Percentiles rank a stretch among this genome's conserved stretches.
These are phyloP conservation scores for Barypeithes pellucidus DNA, from an alignment of 2,888 invertebrate species.

Conservation along the genomic window DNA sequence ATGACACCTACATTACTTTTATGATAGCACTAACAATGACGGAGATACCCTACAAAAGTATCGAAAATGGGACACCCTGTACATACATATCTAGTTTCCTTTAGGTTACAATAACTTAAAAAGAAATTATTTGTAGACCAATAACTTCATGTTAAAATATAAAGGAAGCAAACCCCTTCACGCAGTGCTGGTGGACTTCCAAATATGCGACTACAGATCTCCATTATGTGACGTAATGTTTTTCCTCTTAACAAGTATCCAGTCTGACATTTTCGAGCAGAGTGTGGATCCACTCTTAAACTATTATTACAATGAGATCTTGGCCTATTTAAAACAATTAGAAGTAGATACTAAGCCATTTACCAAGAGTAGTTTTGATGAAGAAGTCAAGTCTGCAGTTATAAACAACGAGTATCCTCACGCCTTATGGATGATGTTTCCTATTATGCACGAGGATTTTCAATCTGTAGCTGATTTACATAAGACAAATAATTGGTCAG, in stretches of 20 bases:
- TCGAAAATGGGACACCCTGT: too few species aligned
- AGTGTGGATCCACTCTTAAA: slow-evolving; percentile 39
- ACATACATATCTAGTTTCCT: too few species aligned
- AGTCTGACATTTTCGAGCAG: slow-evolving; percentile 14
- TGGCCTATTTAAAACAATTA: slow-evolving; percentile 29
- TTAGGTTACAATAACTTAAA: too few species aligned
- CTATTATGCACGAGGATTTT: slow-evolving; percentile 39
- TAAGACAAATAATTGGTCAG: not conserved
- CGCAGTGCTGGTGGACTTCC: slow-evolving; percentile 74
- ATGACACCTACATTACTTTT: too few species aligned
- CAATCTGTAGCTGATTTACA: slow-evolving; percentile 27
- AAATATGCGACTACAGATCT: slow-evolving; percentile 72
- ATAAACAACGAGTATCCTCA: slow-evolving; percentile 43
- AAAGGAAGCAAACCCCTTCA: slow-evolving; percentile 61
- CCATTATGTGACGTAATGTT: slow-evolving; percentile 59
- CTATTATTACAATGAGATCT: slow-evolving; percentile 41
- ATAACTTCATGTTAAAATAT: slow-evolving; percentile 74
- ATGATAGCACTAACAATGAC: too few species aligned
- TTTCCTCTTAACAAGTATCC: slow-evolving; percentile 44
- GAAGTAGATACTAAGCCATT: slow-evolving; percentile 25
- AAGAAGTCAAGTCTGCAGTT: slow-evolving; percentile 37
- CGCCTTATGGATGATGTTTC: slow-evolving; percentile 43
- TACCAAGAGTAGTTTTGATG: slow-evolving; percentile 34
- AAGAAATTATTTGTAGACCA: slow-evolving; percentile 71
- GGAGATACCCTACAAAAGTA: too few species aligned